phyloP scores from a whole-genome alignment of 2,888 invertebrate genomes.

The Synanthedon vespiformis region DNA sequence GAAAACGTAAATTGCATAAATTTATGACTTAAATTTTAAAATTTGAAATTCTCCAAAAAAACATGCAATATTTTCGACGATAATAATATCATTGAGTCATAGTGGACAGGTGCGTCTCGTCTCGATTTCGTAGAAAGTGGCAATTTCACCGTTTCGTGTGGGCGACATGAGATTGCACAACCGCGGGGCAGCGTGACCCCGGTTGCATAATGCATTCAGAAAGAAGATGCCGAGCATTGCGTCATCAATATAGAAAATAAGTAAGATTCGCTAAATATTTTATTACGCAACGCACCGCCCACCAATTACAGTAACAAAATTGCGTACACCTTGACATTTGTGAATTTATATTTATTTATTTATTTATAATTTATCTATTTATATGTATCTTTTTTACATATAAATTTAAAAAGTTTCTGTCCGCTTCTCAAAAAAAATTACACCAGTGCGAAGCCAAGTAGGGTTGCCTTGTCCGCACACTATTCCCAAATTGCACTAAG shows the following conservation, averaged over 20 bases:
- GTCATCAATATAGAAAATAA: slow-evolving; percentile 53
- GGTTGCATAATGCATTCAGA: slow-evolving; percentile 48
- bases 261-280: slow-evolving; percentile 52
- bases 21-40: too few relatives aligned
- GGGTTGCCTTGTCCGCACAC: neutral
- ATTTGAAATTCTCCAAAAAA: too few relatives aligned
- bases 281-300: slow-evolving; percentile 46
- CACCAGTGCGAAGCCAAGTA: too few relatives aligned
- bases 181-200: slow-evolving; percentile 47
- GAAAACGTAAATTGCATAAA: too few relatives aligned
- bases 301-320: slow-evolving; percentile 40
- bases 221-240: slow-evolving; percentile 39
- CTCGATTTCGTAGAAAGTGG: slow-evolving; percentile 49
- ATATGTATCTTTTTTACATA: too few relatives aligned
- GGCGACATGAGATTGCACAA: slow-evolving; percentile 37
- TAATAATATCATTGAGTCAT: neutral
- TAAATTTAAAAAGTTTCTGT: too few relatives aligned
- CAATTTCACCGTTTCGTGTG: slow-evolving; percentile 40
- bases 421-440: too few relatives aligned
- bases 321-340: slow-evolving; percentile 56
- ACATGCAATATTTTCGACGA: neutral
- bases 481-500: neutral
- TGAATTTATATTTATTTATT: neutral
- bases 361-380: neutral
- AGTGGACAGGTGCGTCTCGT: slow-evolving; percentile 34